Evolutionary conservation across 1,140 invertebrate genomes (phyloP).

Genomic region (Chrysoperla carnea): DNA sequence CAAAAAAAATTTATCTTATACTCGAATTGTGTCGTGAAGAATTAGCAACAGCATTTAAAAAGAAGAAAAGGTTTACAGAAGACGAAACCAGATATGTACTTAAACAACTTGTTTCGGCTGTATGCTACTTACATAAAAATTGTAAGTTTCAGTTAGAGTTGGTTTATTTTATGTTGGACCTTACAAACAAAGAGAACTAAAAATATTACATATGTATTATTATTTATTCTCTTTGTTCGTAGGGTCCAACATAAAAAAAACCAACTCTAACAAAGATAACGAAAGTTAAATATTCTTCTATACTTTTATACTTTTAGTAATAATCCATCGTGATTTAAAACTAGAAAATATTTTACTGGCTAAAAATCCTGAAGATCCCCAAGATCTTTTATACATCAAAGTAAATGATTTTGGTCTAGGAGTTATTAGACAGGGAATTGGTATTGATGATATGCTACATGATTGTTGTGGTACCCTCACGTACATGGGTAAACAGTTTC

Average conservation of each 20-base stretch:
- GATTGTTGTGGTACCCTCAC: conserved; percentile 34
- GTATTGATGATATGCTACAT: conserved; percentile 31
- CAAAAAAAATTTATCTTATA: conserved; percentile 26
- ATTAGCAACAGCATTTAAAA: conserved; percentile 22
- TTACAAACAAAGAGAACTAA: too few relatives aligned
- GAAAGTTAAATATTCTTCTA: too few relatives aligned
- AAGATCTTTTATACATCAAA: conserved; percentile 30
- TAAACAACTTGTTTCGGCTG: conserved; percentile 25
- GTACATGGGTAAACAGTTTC: conserved; percentile 30
- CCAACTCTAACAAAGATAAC: too few relatives aligned
- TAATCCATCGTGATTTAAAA: conserved; percentile 38
- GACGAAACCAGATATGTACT: conserved; percentile 24
- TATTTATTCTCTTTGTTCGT: too few relatives aligned
- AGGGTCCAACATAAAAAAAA: too few relatives aligned
- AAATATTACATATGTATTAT: too few relatives aligned
- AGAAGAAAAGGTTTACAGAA: conserved; percentile 22
- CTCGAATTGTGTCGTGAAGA: conserved; percentile 30
- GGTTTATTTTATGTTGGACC: too few relatives aligned
- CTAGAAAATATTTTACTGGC: conserved; percentile 36
- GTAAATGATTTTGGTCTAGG: conserved; percentile 38
- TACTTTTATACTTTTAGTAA: conserved; percentile 24
- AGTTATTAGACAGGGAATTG: conserved; percentile 28
- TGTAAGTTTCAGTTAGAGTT: conserved; percentile 25
- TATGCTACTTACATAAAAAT: conserved; percentile 33
- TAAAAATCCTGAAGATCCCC: conserved; percentile 23